phyloP scores from a whole-genome alignment of 2,797 vertebrate genomes.

The Falco peregrinus region DNA sequence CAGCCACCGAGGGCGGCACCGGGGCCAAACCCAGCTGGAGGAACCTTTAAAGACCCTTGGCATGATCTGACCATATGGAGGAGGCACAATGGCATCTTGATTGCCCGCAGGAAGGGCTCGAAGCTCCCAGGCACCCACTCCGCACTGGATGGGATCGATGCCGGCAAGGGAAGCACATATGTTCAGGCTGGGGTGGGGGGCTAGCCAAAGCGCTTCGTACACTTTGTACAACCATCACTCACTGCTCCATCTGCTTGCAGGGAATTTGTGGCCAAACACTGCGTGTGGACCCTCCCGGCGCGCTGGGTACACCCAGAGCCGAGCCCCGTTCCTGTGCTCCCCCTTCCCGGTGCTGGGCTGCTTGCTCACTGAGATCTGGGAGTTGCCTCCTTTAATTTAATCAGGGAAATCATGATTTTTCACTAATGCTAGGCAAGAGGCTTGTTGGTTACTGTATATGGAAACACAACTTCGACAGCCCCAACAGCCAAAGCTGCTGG shows the following conservation, averaged over 20 bases:
- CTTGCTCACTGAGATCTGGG: not conserved
- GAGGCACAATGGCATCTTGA: not conserved
- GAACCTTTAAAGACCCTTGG: not conserved
- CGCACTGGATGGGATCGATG: rapidly evolving
- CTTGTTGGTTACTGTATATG: not conserved
- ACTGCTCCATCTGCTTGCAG: not conserved
- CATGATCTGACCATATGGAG: rapidly evolving
- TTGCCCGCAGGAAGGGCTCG: not conserved
- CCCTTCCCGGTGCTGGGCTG: not conserved
- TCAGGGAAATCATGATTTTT: not conserved
- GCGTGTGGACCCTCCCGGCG: rapidly evolving
- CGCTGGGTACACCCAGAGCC: rapidly evolving
- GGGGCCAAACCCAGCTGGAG: rapidly evolving
- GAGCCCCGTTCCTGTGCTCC: not conserved
- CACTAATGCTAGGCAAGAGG: not conserved
- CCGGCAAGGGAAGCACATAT: rapidly evolving
- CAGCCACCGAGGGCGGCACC: rapidly evolving
- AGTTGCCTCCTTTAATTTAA: not conserved
- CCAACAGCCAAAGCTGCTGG: not conserved
- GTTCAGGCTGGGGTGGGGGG: not conserved
- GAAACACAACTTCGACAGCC: not conserved
- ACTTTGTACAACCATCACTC: rapidly evolving
- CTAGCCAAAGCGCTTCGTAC: not conserved
- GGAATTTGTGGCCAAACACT: rapidly evolving
- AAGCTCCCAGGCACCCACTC: not conserved